Base-by-base conservation (phyloP, 2,888 invertebrate genomes). In the Ormyrus labotus region DNA sequence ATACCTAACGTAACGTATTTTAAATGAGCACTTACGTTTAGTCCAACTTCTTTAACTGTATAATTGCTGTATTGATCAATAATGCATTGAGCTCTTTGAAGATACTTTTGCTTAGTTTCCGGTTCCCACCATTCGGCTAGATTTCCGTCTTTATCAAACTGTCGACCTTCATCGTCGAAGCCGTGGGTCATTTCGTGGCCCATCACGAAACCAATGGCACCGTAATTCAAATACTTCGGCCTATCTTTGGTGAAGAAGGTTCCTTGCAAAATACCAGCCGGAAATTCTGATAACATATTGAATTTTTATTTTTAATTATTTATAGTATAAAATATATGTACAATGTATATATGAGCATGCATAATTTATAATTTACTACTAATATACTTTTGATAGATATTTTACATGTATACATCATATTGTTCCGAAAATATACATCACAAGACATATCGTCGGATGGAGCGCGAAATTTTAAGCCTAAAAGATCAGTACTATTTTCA, bases 31-130 rank as follows among this genome's bases (percentile, higher is more conserved):
- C 92, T 91, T 91, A 96, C 96, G 88, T 95, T 94, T 81, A 96
- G 90, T 68, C 93, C 93, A 5, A 96, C 94, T 91, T 95, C 94
- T 50, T 93, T 93, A 9, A 96, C 96, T 0, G 95, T 95, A 90
- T 95, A 98, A 91, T 97, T 97, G 75, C 96, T 96, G 88, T 98
- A 98, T 90, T 98, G 98, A 84, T 97, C 94, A 84, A 98, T 96
- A 86, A 98, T 97, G 89, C 98, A 98, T 87, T 95, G 94, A 0
- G 97, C 96, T 88, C 95, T 96, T 84, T 96, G 93, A 78, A 96
- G 92, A 90, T 97, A 98, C 48, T 94, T 94, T 83, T 94, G 93
- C 87, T 96, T 96, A 0, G 98, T 98, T 83, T 93, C 92, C 73
- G 95, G 93, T 84, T 95, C 95, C 97, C 98, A 98, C 98, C 98